Percentiles rank a stretch among this genome's conserved stretches.
Evolutionary conservation across 2,888 invertebrate species (phyloP).

Genomic region (Petrophora chlorosata): DNA sequence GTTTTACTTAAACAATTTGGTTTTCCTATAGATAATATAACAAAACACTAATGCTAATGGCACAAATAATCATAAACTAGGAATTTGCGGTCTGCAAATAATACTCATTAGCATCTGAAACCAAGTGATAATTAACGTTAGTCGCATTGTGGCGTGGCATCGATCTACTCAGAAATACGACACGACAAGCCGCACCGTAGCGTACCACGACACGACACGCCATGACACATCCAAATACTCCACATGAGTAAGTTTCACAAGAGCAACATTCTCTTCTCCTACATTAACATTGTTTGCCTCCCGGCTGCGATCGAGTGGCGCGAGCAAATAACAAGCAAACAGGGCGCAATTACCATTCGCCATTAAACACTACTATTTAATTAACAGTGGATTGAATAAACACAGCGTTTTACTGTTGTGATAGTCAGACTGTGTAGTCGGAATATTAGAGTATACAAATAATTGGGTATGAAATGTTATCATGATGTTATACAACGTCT

Average conservation of each 20-base stretch:
- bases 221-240: too few species aligned
- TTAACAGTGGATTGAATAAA: conserved; percentile 17
- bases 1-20: too few species aligned
- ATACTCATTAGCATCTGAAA: neutral
- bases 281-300: conserved; percentile 2
- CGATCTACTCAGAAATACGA: too few species aligned
- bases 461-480: too few species aligned
- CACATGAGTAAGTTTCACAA: neutral
- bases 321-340: conserved; percentile 33
- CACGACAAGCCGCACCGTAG: too few species aligned
- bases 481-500: too few species aligned
- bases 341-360: conserved; percentile 26
- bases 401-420: neutral
- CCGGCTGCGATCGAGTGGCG: conserved; percentile 11
- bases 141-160: too few species aligned
- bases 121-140: too few species aligned
- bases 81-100: neutral
- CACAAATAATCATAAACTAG: neutral
- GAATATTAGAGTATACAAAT: too few species aligned
- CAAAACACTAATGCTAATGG: too few species aligned
- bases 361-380: conserved; percentile 20
- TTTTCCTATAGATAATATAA: too few species aligned
- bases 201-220: too few species aligned
- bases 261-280: neutral
- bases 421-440: neutral